These are phyloP conservation scores for Rhagoletis zephyria DNA, from an alignment of 1,140 invertebrate genomes.

Conservation along the genomic window DNA sequence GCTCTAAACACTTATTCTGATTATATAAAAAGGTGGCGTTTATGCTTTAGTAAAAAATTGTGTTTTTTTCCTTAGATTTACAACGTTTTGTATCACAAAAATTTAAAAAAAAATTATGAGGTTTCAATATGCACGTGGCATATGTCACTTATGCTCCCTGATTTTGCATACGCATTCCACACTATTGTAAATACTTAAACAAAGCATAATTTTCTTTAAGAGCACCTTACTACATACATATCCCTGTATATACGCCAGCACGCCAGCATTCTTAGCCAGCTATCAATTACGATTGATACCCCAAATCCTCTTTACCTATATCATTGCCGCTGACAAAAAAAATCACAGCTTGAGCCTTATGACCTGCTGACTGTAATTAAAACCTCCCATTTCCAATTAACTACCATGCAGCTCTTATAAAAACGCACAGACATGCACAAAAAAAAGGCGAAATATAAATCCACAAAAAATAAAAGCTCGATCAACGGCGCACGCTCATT, in stretches of 20 bases:
- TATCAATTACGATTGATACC: slow-evolving; percentile 28
- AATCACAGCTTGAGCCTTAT: slow-evolving; percentile 33
- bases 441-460: neutral
- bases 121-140: slow-evolving; percentile 14
- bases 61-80: too few relatives aligned
- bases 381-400: neutral
- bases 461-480: neutral
- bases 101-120: neutral
- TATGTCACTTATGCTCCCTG: neutral
- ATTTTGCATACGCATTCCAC: neutral
- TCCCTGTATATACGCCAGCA: too few relatives aligned
- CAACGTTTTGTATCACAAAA: neutral
- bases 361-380: slow-evolving; percentile 43
- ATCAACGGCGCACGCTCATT: slow-evolving; percentile 24
- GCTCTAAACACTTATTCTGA: too few relatives aligned
- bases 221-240: neutral
- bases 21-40: too few relatives aligned
- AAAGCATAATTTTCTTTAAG: neutral
- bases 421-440: neutral
- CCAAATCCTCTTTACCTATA: neutral
- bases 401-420: neutral
- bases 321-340: slow-evolving; percentile 1
- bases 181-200: neutral
- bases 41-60: too few relatives aligned
- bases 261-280: neutral